Conservation (phyloP, 2,888 invertebrate genomes). For the Athalia circularis region DNA sequence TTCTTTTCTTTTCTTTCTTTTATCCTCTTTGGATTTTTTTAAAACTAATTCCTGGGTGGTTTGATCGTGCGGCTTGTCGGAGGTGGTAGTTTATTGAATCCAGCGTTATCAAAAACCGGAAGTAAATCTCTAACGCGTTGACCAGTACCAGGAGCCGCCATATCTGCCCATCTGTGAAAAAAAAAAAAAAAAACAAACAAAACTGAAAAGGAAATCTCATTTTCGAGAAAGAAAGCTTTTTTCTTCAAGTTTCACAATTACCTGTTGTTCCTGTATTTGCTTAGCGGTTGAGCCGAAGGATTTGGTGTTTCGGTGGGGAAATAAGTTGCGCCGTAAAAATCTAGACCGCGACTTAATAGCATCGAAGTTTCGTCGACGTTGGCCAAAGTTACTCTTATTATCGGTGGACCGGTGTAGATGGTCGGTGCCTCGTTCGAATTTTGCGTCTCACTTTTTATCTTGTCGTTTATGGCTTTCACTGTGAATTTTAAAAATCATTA, state of each 20-base stretch:
- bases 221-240: neutral
- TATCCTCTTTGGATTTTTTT: neutral
- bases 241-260: slow-evolving; percentile 51
- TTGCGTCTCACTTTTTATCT: slow-evolving; percentile 68
- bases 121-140: slow-evolving; percentile 82
- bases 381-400: slow-evolving; percentile 74
- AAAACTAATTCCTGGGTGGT: slow-evolving; percentile 74
- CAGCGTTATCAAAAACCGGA: slow-evolving; percentile 90
- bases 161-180: slow-evolving; percentile 78
- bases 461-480: slow-evolving; percentile 71
- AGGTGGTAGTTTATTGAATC: slow-evolving; percentile 89
- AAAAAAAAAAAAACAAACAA: neutral
- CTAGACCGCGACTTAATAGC: slow-evolving; percentile 87
- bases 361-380: slow-evolving; percentile 75
- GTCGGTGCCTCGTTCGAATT: slow-evolving; percentile 70
- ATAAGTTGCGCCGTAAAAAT: slow-evolving; percentile 92
- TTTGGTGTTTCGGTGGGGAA: slow-evolving; percentile 88
- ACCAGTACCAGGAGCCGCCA: slow-evolving; percentile 79
- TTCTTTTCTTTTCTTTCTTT: neutral
- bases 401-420: slow-evolving; percentile 71
- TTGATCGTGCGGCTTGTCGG: slow-evolving; percentile 87
- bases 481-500: slow-evolving; percentile 1
- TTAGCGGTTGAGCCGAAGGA: slow-evolving; percentile 75
- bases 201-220: no score
- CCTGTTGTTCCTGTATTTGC: slow-evolving; percentile 72